Base-by-base conservation (phyloP, 2,797 vertebrate genomes). In the Lindbergichthys nudifrons region DNA sequence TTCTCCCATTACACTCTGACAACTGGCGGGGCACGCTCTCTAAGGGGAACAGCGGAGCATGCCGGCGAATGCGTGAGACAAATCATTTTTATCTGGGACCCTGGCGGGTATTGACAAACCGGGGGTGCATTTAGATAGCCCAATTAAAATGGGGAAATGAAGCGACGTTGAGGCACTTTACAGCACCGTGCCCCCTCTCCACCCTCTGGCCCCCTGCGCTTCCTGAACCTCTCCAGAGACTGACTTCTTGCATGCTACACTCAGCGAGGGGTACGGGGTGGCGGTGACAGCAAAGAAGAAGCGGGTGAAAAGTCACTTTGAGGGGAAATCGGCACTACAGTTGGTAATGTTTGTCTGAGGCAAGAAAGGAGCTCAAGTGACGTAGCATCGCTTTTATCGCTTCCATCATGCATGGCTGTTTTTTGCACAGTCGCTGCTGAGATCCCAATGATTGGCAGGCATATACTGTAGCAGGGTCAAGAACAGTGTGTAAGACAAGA, bases 91-190 rank as follows among this genome's bases (percentile, higher is more conserved):
- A 95, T 93, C 91, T 87, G 87, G 86, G 86, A 93, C 87, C 90
- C 93, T 88, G 71, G 87, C 79, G 93, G 94, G 93, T 94, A 93
- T 95, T 91, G 93, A 93, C 93, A 94, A 93, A 93, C 88, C 79
- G 58, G 92, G 92, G 92, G 93, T 95, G 94, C 94, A 95, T 95
- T 95, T 95, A 96, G 93, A 96, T 94, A 92, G 93, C 89, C 91
- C 92, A 94, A 95, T 95, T 95, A 96, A 94, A 94, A 92, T 19
- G 81, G 83, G 93, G 93, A 93, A 95, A 94, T 92, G 92, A 94
- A 92, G 89, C 87, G 65, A 87, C 87, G 87, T 90, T 71, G 91
- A 92, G 89, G 86, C 89, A 87, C 90, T 93, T 89, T 88, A 88
- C 86, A 90, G 80, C 82, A 48, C 65, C 45, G 74, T 83, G 80